Evolutionary conservation across 2,113 vertebrate species (phyloP).

Genomic region (Ariopsis seemanni): DNA sequence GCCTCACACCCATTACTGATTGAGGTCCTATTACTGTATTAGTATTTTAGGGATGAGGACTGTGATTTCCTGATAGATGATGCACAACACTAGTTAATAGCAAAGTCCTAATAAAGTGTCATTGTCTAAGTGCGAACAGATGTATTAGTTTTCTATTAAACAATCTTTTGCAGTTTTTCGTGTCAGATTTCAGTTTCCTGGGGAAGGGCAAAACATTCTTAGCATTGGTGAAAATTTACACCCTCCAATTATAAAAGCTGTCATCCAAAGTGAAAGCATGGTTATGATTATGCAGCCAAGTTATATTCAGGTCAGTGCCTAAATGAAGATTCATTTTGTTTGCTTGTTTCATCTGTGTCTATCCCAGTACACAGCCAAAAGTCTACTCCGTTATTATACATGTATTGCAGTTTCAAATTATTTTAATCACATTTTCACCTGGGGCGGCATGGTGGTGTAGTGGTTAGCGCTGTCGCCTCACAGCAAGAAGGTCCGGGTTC

Average conservation of each 20-base stretch:
- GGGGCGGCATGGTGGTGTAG: too few species aligned
- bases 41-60: conserved; percentile 4
- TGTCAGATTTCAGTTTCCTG: conserved; percentile 16
- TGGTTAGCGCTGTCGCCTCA: too few species aligned
- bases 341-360: background rate
- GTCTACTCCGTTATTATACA: background rate
- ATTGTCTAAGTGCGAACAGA: conserved; percentile 19
- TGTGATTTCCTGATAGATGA: conserved; percentile 12
- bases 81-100: conserved; percentile 14
- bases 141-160: conserved; percentile 29
- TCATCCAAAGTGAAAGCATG: background rate
- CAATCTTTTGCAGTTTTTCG: background rate
- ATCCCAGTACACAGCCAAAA: background rate
- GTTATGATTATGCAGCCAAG: conserved; percentile 2
- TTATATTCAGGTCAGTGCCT: conserved; percentile 15
- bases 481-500: too few species aligned
- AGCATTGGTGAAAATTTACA: conserved; percentile 26
- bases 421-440: background rate
- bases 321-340: background rate
- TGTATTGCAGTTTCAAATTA: background rate
- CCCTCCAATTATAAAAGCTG: background rate
- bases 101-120: conserved; percentile 19
- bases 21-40: conserved; percentile 11
- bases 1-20: conserved; percentile 16
- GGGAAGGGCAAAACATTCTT: conserved; percentile 20